Base-by-base conservation (phyloP, 64 coral and sea anemone species). In the Pocillopora verrucosa region DNA sequence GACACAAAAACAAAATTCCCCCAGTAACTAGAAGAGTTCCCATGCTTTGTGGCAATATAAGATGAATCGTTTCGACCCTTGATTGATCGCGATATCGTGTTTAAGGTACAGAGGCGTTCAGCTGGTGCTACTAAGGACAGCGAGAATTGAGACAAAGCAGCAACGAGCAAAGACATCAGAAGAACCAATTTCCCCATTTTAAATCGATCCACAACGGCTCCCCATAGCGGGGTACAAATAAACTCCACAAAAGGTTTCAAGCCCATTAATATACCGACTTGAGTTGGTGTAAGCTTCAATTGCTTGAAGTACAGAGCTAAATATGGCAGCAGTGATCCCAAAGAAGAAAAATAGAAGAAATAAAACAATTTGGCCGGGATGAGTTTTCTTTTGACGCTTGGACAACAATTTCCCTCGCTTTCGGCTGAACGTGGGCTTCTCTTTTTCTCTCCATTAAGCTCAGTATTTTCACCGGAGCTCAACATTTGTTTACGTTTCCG, bases 201-300 rank as follows among this genome's bases (percentile, higher is more conserved):
- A 62, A 84, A 78, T 78, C 78, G 60, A 60, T 92, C 91, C 22
- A 92, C 85, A 34, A 92, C 79, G 13, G 80, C 75, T 38, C 91
- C 91, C 83, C 76, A 92, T 15, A 92, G 45, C 14, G 91, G 91
- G 61, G 70, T 88, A 34, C 78, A 87, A 15, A 92, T 36, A 34
- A 92, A 92, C 24, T 92, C 87, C 16, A 92, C 91, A 75, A 92
- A 92, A 34, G 91, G 91, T 41, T 82, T 80, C 57, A 92, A 82
- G 20, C 91, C 91, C 91, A 92, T 92, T 2, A 92, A 65, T 30
- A 92, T 81, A 7, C 91, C 91, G 15, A 92, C 91, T 77, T 92
- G 76, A 26, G 80, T 74, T 69, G 91, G 84, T 5, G 86, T 86
- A 26, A 92, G 76, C 7, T 60, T 56, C 58, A 92, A 58, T 88